A percentile compares a stretch with the other conserved stretches of the same genome.
phyloP scores from a whole-genome alignment of 2,113 vertebrate genomes.

The Otis tarda region DNA sequence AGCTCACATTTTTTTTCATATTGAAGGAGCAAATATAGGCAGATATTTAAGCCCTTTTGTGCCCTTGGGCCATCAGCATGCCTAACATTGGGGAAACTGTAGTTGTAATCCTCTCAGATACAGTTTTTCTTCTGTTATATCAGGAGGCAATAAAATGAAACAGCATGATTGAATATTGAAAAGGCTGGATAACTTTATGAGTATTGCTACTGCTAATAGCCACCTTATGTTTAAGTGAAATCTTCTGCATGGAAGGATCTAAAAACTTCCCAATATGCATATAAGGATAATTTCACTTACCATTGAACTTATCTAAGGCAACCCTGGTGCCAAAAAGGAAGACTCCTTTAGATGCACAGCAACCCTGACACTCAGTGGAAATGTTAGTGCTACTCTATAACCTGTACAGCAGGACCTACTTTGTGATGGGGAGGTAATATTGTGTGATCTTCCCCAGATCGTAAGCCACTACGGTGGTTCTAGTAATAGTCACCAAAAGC shows the following conservation, averaged over 20 bases:
- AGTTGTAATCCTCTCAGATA: not conserved
- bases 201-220: slow-evolving; percentile 55
- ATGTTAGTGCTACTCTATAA: not conserved
- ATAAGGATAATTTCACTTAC: slow-evolving; percentile 18
- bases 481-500: not conserved
- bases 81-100: not conserved
- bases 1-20: not conserved
- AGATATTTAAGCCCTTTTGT: slow-evolving; percentile 36
- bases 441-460: not conserved
- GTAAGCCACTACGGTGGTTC: not conserved
- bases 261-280: slow-evolving; percentile 28
- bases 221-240: slow-evolving; percentile 57
- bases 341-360: not conserved
- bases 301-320: slow-evolving; percentile 6
- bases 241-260: slow-evolving; percentile 45
- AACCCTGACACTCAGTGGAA: not conserved
- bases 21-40: not conserved
- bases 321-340: not conserved
- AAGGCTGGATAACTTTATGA: slow-evolving; percentile 17
- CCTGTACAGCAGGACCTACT: not conserved
- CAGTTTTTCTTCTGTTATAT: slow-evolving; percentile 17
- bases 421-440: not conserved
- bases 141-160: slow-evolving; percentile 21
- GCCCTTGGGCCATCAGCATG: not conserved
- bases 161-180: slow-evolving; percentile 16